phyloP scores from a whole-genome alignment of 1,140 invertebrate species.

The Drosophila leontia region DNA sequence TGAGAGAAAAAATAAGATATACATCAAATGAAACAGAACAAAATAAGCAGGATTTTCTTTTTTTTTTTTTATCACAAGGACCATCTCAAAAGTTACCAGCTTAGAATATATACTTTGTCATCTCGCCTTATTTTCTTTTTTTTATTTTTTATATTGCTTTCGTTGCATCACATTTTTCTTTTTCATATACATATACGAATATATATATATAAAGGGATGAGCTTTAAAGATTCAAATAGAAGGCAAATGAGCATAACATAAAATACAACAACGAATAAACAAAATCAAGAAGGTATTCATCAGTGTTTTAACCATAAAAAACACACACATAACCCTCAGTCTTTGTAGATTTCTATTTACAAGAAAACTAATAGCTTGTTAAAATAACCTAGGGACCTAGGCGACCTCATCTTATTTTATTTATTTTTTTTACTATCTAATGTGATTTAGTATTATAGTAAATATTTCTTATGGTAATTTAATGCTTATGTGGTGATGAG shows the following conservation, averaged over 20 bases:
- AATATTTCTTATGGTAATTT: conserved; percentile 10
- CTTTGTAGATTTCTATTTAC: conserved; percentile 15
- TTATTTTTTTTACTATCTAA: background rate
- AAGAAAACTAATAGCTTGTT: conserved; percentile 7
- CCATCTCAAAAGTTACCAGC: conserved; percentile 98
- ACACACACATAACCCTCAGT: conserved; percentile 1
- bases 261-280: background rate
- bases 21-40: conserved; percentile 10
- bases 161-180: conserved; percentile 15
- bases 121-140: conserved; percentile 13
- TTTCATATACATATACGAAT: conserved; percentile 2
- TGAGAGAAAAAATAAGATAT: conserved; percentile 22
- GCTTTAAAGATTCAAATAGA: conserved; percentile 13
- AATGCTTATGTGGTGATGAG: conserved; percentile 3
- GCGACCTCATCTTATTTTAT: background rate
- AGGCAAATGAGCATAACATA: conserved; percentile 17
- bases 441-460: conserved; percentile 3
- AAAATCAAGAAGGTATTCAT: conserved; percentile 1
- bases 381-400: background rate
- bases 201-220: conserved; percentile 4
- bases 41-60: conserved; percentile 68
- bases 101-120: conserved; percentile 63
- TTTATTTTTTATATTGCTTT: conserved; percentile 21
- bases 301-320: conserved; percentile 7
- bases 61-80: conserved; percentile 88